These are phyloP conservation scores for Entomobrya multifasciata DNA, from an alignment of 2,888 invertebrate species.

Conservation along the genomic window DNA sequence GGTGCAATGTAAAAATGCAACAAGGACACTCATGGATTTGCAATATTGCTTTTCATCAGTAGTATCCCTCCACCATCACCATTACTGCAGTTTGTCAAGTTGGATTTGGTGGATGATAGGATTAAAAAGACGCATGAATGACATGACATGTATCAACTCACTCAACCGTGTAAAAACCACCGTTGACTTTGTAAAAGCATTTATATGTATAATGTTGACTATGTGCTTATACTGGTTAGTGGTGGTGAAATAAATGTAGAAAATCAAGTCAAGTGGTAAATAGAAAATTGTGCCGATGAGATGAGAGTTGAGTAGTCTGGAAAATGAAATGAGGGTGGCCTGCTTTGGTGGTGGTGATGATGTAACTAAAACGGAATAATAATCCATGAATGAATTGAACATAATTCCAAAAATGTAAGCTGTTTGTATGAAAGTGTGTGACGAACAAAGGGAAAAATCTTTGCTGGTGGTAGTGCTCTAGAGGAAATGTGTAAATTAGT, in stretches of 20 bases:
- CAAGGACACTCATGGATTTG: no score
- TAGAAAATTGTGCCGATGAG: constrained; percentile 47
- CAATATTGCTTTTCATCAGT: constrained; percentile 32
- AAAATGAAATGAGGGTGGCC: constrained; percentile 64
- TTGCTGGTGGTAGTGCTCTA: constrained; percentile 41
- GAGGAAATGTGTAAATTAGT: constrained; percentile 73
- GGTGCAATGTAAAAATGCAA: no score
- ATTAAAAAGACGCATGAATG: constrained; percentile 52
- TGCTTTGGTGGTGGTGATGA: no score
- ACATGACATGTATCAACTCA: constrained; percentile 45
- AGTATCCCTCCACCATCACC: neutral
- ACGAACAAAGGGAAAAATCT: constrained; percentile 8
- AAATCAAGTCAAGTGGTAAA: constrained; percentile 48
- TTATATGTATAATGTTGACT: neutral
- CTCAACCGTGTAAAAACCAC: constrained; percentile 30
- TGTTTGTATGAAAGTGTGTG: neutral
- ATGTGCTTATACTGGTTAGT: no score
- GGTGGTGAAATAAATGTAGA: constrained; percentile 26
- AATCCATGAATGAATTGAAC: constrained; percentile 47
- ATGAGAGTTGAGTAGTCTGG: constrained; percentile 8
- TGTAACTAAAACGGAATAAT: constrained; percentile 45
- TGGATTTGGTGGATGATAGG: constrained; percentile 70
- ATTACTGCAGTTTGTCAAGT: no score
- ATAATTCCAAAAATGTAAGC: constrained; percentile 44
- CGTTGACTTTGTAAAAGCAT: neutral